Evolutionary conservation across 2,797 vertebrate genomes (phyloP), one percentile per base, ranked within the genome.

Genomic region (Spondyliosoma cantharus): DNA sequence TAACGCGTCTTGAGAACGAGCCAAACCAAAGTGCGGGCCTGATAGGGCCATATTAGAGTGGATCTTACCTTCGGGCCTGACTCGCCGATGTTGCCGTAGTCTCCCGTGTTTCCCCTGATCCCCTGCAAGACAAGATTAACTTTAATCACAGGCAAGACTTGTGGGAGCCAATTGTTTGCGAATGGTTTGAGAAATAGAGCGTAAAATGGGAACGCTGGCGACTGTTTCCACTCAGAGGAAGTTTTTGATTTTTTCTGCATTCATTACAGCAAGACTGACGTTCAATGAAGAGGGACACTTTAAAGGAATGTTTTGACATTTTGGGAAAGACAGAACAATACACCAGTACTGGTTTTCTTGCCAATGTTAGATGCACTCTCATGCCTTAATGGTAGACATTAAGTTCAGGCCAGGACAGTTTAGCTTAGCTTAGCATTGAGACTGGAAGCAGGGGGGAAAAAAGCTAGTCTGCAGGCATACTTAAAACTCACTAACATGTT

Each of bases 81-180:
- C 81, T 93, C 93, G 13, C 94, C 94, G 42, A 90, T 65, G 85
- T 88, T 91, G 68, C 93, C 92, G 60, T 95, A 93, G 15, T 90
- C 85, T 74, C 92, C 92, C 4, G 91, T 87, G 60, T 90, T 82
- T 72, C 94, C 91, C 46, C 86, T 92, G 74, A 93, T 85, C 2
- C 94, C 94, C 95, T 93, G 50, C 37, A 91, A 81, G 52, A 78
- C 17, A 87, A 45, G 27, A 45, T 53, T 15, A 19, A 61, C 27
- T 80, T 8, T 29, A 71, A 71, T 85, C 7, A 42, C 16, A 64
- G 24, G 13, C 22, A 42, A 29, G 22, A 66, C 22, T 43, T 75
- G 4, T 22, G 67, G 16, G 27, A 56, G 42, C 45, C 25, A 15
- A 63, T 74, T 81, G 37, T 64, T 80, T 64, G n/a, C 60, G 17